A percentile compares a stretch with the other conserved stretches of the same genome.
These are phyloP conservation scores for Phyllotis vaccarum DNA, from an alignment of 2,797 vertebrate genomes.

Conservation along the genomic window DNA sequence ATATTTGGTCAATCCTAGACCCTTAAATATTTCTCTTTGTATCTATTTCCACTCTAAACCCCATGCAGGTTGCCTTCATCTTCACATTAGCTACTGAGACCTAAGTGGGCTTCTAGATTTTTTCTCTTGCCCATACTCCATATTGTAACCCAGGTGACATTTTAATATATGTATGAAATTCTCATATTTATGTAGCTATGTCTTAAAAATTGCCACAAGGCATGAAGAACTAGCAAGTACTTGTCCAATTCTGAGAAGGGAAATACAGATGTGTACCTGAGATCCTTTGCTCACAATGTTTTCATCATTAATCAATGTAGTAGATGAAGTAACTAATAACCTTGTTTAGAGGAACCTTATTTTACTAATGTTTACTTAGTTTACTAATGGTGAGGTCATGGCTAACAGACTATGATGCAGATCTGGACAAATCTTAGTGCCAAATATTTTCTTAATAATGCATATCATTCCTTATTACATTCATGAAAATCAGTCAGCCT, in stretches of 20 bases:
- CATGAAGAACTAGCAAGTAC: neutral
- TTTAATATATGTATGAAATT: neutral
- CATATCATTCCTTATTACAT: neutral
- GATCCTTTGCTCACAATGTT: neutral
- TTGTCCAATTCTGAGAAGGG: neutral
- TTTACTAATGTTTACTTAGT: neutral
- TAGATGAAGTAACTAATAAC: neutral
- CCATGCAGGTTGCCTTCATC: neutral
- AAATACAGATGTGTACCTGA: neutral
- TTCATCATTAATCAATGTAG: neutral
- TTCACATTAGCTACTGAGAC: neutral
- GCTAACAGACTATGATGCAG: neutral
- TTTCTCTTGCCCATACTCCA: neutral
- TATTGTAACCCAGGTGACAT: neutral
- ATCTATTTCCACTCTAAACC: neutral
- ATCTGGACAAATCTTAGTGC: neutral
- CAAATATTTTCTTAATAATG: neutral
- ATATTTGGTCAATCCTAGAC: neutral
- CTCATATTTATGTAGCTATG: neutral
- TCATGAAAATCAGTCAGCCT: neutral
- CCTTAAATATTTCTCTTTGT: neutral
- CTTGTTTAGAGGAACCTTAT: neutral
- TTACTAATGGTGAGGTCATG: neutral
- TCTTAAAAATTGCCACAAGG: neutral
- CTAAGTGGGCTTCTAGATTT: neutral